phyloP scores from a whole-genome alignment of 2,113 vertebrate genomes.

The Ailurus styani region DNA sequence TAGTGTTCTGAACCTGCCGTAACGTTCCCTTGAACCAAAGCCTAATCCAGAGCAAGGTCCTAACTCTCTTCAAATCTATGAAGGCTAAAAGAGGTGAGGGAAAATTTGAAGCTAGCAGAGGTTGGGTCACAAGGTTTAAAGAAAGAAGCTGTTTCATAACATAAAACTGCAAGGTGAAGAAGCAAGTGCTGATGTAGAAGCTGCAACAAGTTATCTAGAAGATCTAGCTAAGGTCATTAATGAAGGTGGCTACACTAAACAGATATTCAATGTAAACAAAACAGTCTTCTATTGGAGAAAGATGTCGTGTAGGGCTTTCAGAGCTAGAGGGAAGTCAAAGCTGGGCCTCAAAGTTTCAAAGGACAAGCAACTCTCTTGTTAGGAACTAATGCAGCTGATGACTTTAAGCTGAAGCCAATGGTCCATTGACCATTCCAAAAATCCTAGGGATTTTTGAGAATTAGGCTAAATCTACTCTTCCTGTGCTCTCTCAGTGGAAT shows the following conservation, averaged over 20 bases:
- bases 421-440: not conserved
- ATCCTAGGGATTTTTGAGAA: not conserved
- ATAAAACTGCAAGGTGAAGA: not conserved
- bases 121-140: not conserved
- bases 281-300: not conserved
- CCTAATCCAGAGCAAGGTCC: not conserved
- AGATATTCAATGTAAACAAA: not conserved
- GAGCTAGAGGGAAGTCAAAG: not conserved
- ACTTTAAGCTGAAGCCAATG: not conserved
- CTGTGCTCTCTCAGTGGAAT: not conserved
- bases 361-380: not conserved
- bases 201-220: not conserved
- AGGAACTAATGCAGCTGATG: not conserved
- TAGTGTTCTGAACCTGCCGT: not conserved
- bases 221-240: not conserved
- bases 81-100: not conserved
- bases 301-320: not conserved
- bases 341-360: not conserved
- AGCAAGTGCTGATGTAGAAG: not conserved
- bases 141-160: not conserved
- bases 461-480: not conserved
- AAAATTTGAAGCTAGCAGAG: not conserved
- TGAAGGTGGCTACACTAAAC: not conserved
- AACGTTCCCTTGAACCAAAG: not conserved
- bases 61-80: not conserved